phyloP scores from a whole-genome alignment of 1,140 invertebrate genomes.

The Acyrthosiphon pisum region DNA sequence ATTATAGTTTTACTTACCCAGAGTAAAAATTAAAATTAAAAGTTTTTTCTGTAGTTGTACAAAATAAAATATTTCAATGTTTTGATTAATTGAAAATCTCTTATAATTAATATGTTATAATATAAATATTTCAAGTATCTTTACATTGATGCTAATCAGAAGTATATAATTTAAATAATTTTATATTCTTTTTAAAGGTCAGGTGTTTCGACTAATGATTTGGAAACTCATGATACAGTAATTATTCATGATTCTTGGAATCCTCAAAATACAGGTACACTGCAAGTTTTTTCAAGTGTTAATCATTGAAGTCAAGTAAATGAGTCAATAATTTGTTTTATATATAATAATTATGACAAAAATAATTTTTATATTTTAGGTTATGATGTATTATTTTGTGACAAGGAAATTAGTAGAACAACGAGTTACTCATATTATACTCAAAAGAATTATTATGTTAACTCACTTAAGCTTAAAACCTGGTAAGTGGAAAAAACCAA shows the following conservation, averaged over 20 bases:
- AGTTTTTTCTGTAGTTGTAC: too few relatives aligned
- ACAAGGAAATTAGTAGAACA: conserved; percentile 99
- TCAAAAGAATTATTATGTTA: conserved; percentile 99
- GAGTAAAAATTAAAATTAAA: too few relatives aligned
- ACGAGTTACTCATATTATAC: conserved; percentile 94
- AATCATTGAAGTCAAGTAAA: conserved; percentile 99
- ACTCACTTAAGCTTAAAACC: conserved; percentile 96
- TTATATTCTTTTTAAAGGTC: conserved; percentile 68
- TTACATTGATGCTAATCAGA: too few relatives aligned
- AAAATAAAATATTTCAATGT: too few relatives aligned
- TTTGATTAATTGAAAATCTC: too few relatives aligned
- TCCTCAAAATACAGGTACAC: conserved; percentile 97
- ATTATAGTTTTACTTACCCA: too few relatives aligned
- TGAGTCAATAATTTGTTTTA: conserved; percentile 67
- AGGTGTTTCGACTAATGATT: conserved; percentile 98
- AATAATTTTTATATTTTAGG: conserved; percentile 63
- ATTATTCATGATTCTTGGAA: conserved; percentile 99
- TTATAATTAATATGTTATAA: too few relatives aligned
- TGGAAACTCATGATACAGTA: conserved; percentile 98
- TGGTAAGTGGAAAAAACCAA: conserved; percentile 92
- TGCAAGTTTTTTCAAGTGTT: conserved; percentile 95
- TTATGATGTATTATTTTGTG: conserved; percentile 99
- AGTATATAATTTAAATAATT: too few relatives aligned
- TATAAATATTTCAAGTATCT: too few relatives aligned
- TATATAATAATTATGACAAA: not conserved